These are phyloP conservation scores for Labrus mixtus DNA, from an alignment of 2,113 vertebrate species.

Conservation along the genomic window DNA sequence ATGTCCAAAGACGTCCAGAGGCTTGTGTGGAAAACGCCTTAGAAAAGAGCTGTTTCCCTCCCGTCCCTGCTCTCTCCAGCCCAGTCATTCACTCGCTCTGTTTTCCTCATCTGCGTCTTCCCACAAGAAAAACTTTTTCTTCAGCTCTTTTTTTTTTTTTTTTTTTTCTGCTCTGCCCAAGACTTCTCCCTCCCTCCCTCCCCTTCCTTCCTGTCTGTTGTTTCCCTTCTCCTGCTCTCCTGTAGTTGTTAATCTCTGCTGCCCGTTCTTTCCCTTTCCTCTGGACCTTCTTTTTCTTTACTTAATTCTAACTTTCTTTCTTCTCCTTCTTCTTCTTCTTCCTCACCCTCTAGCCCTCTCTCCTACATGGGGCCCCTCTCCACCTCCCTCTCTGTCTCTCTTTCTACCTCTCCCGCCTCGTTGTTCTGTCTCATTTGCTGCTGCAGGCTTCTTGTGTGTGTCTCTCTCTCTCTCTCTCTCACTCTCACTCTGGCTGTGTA, in stretches of 20 bases:
- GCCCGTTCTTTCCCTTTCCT: conserved; percentile 42
- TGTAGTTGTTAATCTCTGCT: conserved; percentile 49
- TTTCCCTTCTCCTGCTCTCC: conserved; percentile 65
- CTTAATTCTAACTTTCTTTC: conserved; percentile 71
- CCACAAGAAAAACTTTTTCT: conserved; percentile 81
- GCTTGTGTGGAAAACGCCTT: conserved; percentile 65
- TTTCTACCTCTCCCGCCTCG: conserved; percentile 78
- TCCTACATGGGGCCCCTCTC: conserved; percentile 70
- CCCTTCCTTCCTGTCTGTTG: conserved; percentile 80
- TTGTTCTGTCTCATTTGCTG: conserved; percentile 80
- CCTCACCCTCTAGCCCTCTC: conserved; percentile 72
- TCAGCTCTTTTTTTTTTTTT: conserved; percentile 60
- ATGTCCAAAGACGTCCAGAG: conserved; percentile 75
- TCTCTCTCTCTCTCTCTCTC: conserved; percentile 62
- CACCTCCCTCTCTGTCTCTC: conserved; percentile 68
- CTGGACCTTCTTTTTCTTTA: conserved; percentile 33
- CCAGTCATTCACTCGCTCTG: conserved; percentile 82
- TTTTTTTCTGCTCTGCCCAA: conserved; percentile 53
- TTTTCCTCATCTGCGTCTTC: conserved; percentile 83
- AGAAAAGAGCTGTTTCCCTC: conserved; percentile 77
- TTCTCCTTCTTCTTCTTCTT: conserved; percentile 63
- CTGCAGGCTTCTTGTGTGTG: conserved; percentile 70
- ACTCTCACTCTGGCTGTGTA: conserved; percentile 70
- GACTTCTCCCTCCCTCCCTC: conserved; percentile 75
- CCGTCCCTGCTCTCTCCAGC: conserved; percentile 67